A percentile compares a stretch with the other conserved stretches of the same genome.
Conservation (phyloP, 2,113 vertebrate genomes). For the Murina feae region DNA sequence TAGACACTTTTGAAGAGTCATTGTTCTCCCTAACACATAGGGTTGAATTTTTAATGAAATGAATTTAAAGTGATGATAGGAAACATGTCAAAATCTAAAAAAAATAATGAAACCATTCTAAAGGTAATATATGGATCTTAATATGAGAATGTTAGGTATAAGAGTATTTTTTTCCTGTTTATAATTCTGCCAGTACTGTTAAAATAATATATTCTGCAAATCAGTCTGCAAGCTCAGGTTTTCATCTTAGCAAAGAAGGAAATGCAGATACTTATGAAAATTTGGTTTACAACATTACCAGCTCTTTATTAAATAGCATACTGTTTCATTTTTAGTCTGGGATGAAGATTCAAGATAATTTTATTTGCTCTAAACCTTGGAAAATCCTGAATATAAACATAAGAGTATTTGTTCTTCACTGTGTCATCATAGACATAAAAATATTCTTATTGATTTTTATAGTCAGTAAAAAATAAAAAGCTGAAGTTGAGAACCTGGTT, state of each 20-base stretch:
- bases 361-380: background rate
- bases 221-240: background rate
- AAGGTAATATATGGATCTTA: background rate
- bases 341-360: background rate
- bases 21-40: background rate
- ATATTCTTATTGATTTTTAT: background rate
- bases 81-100: background rate
- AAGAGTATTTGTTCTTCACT: background rate
- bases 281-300: background rate
- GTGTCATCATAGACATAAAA: background rate
- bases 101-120: background rate
- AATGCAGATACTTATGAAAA: background rate
- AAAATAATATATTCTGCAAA: background rate
- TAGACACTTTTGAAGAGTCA: background rate
- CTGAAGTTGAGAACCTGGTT: background rate
- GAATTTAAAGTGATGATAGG: background rate
- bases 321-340: background rate
- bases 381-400: background rate
- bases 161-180: background rate
- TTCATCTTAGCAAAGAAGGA: background rate
- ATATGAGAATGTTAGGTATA: background rate
- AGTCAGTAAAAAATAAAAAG: constrained; percentile 1
- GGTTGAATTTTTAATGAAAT: background rate
- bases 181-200: background rate
- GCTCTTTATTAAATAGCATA: background rate